phyloP scores from a whole-genome alignment of 2,797 vertebrate genomes.

The Varecia variegata region DNA sequence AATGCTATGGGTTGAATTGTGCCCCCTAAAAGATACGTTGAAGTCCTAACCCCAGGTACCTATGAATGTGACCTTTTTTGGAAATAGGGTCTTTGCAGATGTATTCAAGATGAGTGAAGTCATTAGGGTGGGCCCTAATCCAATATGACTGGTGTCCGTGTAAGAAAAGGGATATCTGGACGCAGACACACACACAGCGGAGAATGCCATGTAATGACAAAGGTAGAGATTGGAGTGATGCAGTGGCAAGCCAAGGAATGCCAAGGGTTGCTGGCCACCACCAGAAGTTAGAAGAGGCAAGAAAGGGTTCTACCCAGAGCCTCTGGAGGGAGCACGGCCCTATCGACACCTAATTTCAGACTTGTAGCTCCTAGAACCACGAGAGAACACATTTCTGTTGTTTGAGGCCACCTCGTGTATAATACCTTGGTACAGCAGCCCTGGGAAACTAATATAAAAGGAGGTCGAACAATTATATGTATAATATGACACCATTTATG shows the following conservation, averaged over 20 bases:
- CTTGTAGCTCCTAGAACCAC: background rate
- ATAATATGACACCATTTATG: background rate
- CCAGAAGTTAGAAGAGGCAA: background rate
- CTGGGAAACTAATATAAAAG: background rate
- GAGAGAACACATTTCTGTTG: background rate
- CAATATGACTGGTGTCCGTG: background rate
- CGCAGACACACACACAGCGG: no score
- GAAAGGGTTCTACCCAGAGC: background rate
- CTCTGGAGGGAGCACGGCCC: background rate
- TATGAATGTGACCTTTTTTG: background rate
- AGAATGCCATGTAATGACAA: background rate
- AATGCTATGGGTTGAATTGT: background rate
- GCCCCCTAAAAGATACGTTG: background rate
- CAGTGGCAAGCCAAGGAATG: background rate
- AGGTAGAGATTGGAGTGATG: background rate
- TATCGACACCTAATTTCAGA: background rate
- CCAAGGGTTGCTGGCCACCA: background rate
- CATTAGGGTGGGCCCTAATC: background rate
- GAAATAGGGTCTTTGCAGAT: background rate
- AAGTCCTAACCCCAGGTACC: background rate
- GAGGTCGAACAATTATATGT: background rate
- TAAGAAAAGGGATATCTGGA: background rate
- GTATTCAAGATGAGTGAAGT: background rate
- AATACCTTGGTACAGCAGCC: background rate
- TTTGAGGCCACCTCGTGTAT: background rate